phyloP scores from a whole-genome alignment of 1,140 invertebrate species.

The Drosophila gunungcola region DNA sequence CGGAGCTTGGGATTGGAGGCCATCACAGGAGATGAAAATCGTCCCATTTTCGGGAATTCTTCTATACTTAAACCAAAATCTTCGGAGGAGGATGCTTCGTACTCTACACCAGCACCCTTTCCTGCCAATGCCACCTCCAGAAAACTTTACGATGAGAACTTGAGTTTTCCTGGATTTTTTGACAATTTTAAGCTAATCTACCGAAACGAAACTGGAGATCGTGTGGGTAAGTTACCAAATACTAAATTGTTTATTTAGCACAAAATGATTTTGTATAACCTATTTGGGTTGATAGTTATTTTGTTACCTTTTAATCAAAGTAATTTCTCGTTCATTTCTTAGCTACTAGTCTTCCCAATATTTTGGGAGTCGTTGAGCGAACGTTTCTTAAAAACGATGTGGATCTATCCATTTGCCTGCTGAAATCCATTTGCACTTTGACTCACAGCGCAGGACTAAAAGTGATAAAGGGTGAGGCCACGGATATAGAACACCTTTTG shows the following conservation, averaged over 20 bases:
- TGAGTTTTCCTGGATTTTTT: slow-evolving; percentile 38
- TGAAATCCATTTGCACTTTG: slow-evolving; percentile 66
- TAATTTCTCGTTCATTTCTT: not conserved
- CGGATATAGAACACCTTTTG: slow-evolving; percentile 60
- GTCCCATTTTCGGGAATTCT: slow-evolving; percentile 7
- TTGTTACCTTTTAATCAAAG: too few relatives aligned
- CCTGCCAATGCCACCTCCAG: slow-evolving; percentile 6
- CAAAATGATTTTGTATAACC: too few relatives aligned
- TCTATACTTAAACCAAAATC: slow-evolving; percentile 6
- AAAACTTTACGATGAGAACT: slow-evolving; percentile 25
- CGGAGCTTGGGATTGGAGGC: slow-evolving; percentile 60
- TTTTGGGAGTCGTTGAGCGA: slow-evolving; percentile 56
- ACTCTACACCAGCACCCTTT: not conserved
- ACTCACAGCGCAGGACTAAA: slow-evolving; percentile 36
- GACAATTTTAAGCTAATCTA: slow-evolving; percentile 74
- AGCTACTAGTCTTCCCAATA: slow-evolving; percentile 59
- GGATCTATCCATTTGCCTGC: slow-evolving; percentile 58
- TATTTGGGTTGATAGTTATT: too few relatives aligned
- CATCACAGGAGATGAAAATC: slow-evolving; percentile 27
- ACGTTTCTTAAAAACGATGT: slow-evolving; percentile 65
- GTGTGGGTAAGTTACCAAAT: slow-evolving; percentile 54
- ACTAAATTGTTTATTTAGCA: too few relatives aligned
- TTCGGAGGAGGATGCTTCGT: slow-evolving; percentile 3
- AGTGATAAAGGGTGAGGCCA: slow-evolving; percentile 35
- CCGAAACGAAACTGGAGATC: slow-evolving; percentile 61